Conservation (phyloP, 2,113 vertebrate species). For the Vulpes lagopus region DNA sequence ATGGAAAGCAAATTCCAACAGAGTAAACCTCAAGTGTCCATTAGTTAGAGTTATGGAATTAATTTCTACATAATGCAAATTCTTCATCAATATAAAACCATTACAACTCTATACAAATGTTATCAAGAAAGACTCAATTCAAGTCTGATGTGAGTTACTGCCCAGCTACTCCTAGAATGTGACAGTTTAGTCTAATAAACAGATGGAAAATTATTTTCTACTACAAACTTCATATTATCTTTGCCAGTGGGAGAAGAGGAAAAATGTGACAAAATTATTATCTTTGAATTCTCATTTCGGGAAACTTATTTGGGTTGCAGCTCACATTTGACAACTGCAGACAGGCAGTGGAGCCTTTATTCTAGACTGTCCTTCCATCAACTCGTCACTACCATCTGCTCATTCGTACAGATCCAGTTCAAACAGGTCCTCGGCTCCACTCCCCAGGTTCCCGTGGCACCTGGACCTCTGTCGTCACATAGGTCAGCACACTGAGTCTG, state of each 20-base stretch:
- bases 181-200: background rate
- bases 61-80: background rate
- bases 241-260: background rate
- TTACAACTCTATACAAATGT: background rate
- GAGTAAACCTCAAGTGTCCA: background rate
- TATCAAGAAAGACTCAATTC: background rate
- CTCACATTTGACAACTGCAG: background rate
- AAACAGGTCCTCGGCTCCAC: background rate
- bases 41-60: background rate
- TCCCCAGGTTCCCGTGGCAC: background rate
- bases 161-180: background rate
- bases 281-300: background rate
- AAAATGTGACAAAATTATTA: slow-evolving; percentile 4
- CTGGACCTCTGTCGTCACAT: background rate
- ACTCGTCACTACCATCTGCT: background rate
- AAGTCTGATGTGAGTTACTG: background rate
- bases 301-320: background rate
- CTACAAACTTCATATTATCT: background rate
- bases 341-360: background rate
- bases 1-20: background rate
- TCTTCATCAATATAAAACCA: slow-evolving; percentile 18
- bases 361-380: background rate
- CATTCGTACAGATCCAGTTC: background rate
- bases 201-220: slow-evolving; percentile 28
- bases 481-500: too few species aligned